These are phyloP conservation scores for Ochropleura plecta DNA, from an alignment of 2,888 invertebrate genomes.

Conservation along the genomic window DNA sequence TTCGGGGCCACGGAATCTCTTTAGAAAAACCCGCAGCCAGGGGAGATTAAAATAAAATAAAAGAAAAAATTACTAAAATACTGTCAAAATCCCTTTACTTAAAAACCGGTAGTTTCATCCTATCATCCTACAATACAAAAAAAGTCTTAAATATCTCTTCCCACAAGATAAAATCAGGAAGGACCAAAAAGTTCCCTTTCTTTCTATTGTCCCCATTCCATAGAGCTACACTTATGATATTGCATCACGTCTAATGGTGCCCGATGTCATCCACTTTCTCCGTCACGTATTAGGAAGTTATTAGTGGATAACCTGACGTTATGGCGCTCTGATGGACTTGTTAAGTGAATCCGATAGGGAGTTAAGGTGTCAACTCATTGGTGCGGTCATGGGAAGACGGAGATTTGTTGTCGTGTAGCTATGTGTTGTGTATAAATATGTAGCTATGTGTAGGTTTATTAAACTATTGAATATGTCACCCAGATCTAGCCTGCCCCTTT, in stretches of 20 bases:
- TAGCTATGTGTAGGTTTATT: no score
- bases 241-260: conserved; percentile 61
- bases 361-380: conserved; percentile 47
- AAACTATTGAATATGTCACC: background rate
- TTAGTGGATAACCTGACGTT: conserved; percentile 64
- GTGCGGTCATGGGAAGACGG: background rate
- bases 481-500: no score
- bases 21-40: no score
- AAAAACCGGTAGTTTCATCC: background rate
- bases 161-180: background rate
- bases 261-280: conserved; percentile 73
- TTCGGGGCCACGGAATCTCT: no score
- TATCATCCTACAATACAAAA: background rate
- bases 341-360: conserved; percentile 72
- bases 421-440: background rate
- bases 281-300: conserved; percentile 77
- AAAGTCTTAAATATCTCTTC: background rate
- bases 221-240: conserved; percentile 42
- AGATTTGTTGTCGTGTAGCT: background rate
- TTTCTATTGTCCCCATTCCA: conserved; percentile 4
- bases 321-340: conserved; percentile 67
- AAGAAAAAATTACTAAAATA: background rate
- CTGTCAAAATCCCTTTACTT: background rate
- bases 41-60: no score
- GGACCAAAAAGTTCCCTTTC: conserved; percentile 3